Evolutionary conservation across 2,888 invertebrate species (phyloP).

Genomic region (Baronia brevicornis): DNA sequence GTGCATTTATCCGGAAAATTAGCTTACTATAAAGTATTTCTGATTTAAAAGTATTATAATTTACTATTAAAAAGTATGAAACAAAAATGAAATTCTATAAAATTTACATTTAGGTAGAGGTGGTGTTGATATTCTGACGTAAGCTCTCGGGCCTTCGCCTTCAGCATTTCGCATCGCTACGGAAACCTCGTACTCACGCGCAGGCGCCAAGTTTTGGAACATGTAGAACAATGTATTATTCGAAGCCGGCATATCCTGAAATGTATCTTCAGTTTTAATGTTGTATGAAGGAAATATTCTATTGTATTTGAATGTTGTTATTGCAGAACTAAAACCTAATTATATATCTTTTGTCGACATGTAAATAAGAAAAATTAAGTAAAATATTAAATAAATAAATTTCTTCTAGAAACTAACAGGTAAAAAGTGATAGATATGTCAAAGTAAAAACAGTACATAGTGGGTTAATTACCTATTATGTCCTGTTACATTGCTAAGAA

Average conservation of each 20-base stretch:
- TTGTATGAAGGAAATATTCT: not conserved
- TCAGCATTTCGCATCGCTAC: slow-evolving; percentile 86
- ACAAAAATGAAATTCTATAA: too few species aligned
- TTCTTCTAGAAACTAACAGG: too few species aligned
- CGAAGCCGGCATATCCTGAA: slow-evolving; percentile 83
- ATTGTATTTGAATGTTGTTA: slow-evolving; percentile 2
- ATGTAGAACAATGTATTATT: slow-evolving; percentile 83
- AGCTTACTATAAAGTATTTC: not conserved
- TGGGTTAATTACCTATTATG: too few species aligned
- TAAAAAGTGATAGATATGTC: too few species aligned
- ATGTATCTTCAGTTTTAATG: too few species aligned
- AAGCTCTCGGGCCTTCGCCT: slow-evolving; percentile 85
- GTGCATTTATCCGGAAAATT: not conserved
- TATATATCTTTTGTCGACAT: too few species aligned
- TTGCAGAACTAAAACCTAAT: not conserved
- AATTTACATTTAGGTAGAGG: slow-evolving; percentile 79
- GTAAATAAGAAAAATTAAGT: too few species aligned
- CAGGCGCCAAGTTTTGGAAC: slow-evolving; percentile 83
- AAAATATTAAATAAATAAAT: too few species aligned
- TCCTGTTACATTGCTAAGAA: too few species aligned
- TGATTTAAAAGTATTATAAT: too few species aligned
- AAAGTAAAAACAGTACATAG: too few species aligned
- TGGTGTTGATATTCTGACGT: slow-evolving; percentile 79
- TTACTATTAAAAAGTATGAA: not conserved
- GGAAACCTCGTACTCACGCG: slow-evolving; percentile 84